phyloP scores from a whole-genome alignment of 1,140 invertebrate genomes.

The Leptinotarsa undecemlineata region DNA sequence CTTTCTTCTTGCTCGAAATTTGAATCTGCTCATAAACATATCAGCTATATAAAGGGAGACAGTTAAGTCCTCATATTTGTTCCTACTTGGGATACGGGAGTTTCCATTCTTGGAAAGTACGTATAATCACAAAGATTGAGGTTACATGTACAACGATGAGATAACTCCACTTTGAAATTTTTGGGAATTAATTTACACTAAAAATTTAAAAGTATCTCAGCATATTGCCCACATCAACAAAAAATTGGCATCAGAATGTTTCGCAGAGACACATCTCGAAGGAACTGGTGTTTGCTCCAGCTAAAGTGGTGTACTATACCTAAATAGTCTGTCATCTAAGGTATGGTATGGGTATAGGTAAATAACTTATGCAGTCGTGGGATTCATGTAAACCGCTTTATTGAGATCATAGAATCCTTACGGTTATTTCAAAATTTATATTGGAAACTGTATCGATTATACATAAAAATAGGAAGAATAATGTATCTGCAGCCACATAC shows the following conservation, averaged over 20 bases:
- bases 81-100: no score
- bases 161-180: neutral
- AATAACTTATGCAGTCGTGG: conserved; percentile 10
- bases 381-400: neutral
- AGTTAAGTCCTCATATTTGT: neutral
- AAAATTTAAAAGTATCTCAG: neutral
- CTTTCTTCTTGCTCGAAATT: no score
- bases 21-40: no score
- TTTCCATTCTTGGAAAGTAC: no score
- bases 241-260: conserved; percentile 9
- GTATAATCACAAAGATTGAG: no score
- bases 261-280: conserved; percentile 1
- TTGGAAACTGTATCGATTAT: conserved; percentile 18
- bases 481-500: conserved; percentile 5
- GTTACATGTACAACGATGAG: neutral
- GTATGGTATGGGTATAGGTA: conserved; percentile 4
- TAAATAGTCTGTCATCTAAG: conserved; percentile 6
- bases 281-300: neutral
- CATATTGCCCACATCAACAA: conserved; percentile 12
- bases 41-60: neutral
- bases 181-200: neutral
- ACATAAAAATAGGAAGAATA: conserved; percentile 1
- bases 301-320: neutral
- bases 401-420: conserved; percentile 10
- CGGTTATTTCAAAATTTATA: conserved; percentile 17